These are phyloP conservation scores for Sceloporus undulatus DNA, from an alignment of 2,113 vertebrate species.

Conservation along the genomic window DNA sequence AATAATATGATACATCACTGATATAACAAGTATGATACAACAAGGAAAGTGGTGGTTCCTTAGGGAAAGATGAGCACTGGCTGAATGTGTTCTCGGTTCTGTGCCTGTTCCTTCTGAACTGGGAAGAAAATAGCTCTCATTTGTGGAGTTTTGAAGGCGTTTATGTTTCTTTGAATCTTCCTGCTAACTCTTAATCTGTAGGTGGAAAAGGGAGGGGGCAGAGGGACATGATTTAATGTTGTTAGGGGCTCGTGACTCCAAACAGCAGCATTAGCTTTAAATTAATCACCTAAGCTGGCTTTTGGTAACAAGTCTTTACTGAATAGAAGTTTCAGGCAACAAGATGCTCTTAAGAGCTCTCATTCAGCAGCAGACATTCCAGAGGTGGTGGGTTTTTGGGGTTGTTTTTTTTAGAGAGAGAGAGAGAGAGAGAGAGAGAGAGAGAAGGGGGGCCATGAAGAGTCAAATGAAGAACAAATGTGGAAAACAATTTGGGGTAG, in stretches of 20 bases:
- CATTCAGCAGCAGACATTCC: constrained; percentile 33
- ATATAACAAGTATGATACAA: too few relatives aligned
- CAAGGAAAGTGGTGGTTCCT: neutral
- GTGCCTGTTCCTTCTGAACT: neutral
- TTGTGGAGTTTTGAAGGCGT: rapidly evolving
- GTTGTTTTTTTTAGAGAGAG: neutral
- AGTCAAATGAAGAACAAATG: neutral
- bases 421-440: neutral
- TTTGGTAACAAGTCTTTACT: constrained; percentile 46
- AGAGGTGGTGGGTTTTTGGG: neutral
- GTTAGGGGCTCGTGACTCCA: constrained; percentile 76
- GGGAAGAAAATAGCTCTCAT: neutral
- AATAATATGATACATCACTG: neutral
- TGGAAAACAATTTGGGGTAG: neutral
- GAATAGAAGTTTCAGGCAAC: neutral
- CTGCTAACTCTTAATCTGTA: constrained; percentile 60
- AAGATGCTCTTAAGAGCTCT: constrained; percentile 48
- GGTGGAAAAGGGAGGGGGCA: constrained; percentile 53
- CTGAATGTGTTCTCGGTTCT: neutral
- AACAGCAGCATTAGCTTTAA: constrained; percentile 74
- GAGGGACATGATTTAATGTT: constrained; percentile 28
- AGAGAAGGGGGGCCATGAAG: neutral
- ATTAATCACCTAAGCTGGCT: constrained; percentile 84
- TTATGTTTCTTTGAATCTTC: constrained; percentile 47
- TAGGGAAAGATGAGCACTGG: neutral